Evolutionary conservation across 2,113 vertebrate species (phyloP), one percentile per base, ranked within the genome.

Genomic region (Prunella himalayana): DNA sequence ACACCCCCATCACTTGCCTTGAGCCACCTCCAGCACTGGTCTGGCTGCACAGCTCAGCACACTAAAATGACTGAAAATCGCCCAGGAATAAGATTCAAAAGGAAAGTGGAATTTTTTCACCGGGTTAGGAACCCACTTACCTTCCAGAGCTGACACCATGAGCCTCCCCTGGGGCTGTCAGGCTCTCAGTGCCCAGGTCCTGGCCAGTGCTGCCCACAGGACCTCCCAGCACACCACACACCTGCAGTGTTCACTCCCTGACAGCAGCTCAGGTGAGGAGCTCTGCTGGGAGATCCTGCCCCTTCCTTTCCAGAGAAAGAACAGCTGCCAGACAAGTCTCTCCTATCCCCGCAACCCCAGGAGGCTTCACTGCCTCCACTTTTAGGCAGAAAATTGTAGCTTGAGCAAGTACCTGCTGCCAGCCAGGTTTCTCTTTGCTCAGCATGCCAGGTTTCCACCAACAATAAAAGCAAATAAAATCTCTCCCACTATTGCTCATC

Each of bases 151-250:
- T 27, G 10, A 10, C 8, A 68, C 30, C 2, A 0, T 3, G 15
- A 75, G 25, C n/a, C 33, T 45, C 22, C n/a, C 22, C 45, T 5
- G 3, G 1, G 2, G 17, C 0, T 4, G 6, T 6, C 33, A 22
- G 3, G 10, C 33, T 54, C 47, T 14, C 22, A 3, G 15, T 2
- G 7, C 7, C 13, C 72, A 37, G 1, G 7, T 14, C 13, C 24
- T 22, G 7, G 22, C 16, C 2, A 5, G 61, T 1, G 15, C 7
- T 15, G 19, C 33, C 37, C 21, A 3, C 50, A 17, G 31, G 2
- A 10, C 4, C 61, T 10, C 49, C 59, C 37, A 50, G 2, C 47
- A 16, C 31, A 31, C 33, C 47, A 16, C 31, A 31, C 37, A 41
- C 24, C 45, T 23, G 20, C 70, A 82, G 24, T 61, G n/a, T 18